Conservation (phyloP, 2,113 vertebrate genomes). For the Clarias batrachus region DNA sequence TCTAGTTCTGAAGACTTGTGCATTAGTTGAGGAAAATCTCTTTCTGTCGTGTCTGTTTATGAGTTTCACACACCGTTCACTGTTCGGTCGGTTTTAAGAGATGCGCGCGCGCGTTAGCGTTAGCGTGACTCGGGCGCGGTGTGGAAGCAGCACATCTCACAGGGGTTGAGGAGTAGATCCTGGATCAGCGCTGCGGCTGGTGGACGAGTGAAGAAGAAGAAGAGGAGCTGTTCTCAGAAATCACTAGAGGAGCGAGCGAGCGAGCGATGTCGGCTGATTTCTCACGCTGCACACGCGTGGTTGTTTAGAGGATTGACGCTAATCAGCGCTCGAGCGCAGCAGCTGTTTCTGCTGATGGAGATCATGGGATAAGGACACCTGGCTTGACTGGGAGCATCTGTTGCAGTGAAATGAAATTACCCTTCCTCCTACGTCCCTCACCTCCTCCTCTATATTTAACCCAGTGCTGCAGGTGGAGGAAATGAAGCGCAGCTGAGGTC, state of each 20-base stretch:
- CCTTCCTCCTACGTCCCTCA: neutral
- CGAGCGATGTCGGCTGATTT: neutral
- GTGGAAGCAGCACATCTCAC: neutral
- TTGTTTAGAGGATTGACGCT: slow-evolving; percentile 20
- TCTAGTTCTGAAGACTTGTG: neutral
- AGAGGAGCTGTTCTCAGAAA: neutral
- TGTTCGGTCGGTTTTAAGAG: neutral
- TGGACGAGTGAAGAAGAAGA: neutral
- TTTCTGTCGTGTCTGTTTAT: neutral
- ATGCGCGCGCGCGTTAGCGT: neutral
- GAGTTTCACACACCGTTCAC: neutral
- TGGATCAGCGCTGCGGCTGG: neutral
- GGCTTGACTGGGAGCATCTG: slow-evolving; percentile 47
- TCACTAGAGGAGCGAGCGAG: neutral
- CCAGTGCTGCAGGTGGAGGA: neutral
- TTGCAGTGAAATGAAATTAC: slow-evolving; percentile 16
- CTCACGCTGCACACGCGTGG: slow-evolving; percentile 3
- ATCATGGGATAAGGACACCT: slow-evolving; percentile 39
- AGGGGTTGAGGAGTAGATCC: neutral
- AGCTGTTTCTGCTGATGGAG: slow-evolving; percentile 42
- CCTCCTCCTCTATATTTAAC: slow-evolving; percentile 1
- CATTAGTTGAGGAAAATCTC: neutral
- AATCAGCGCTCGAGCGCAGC: slow-evolving; percentile 36
- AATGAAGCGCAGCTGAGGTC: neutral
- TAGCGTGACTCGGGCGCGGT: neutral